Conservation (phyloP, 2,113 vertebrate genomes). For the Thymallus thymallus region DNA sequence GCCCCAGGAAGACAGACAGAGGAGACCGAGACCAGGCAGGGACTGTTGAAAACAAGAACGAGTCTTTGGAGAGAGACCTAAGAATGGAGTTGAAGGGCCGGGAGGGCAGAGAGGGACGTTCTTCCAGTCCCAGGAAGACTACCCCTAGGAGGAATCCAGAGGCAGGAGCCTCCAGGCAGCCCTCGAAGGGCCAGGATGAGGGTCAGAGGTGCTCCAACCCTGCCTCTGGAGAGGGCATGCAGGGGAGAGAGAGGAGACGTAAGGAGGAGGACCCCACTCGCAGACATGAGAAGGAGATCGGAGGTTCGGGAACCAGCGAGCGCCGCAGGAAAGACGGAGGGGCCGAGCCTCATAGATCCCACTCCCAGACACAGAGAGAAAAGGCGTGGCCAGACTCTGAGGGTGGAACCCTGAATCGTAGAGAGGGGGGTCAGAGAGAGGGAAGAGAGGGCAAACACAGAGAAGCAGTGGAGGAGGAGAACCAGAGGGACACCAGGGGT, state of each 20-base stretch:
- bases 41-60: conserved; percentile 33
- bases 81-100: conserved; percentile 44
- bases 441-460: conserved; percentile 35
- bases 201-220: conserved; percentile 50
- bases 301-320: conserved; percentile 38
- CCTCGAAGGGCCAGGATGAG: conserved; percentile 26
- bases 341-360: conserved; percentile 44
- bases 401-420: conserved; percentile 31
- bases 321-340: conserved; percentile 57
- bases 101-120: conserved; percentile 32
- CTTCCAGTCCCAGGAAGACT: conserved; percentile 77
- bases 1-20: conserved; percentile 67
- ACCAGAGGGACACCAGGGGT: conserved; percentile 60
- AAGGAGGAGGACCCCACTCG: conserved; percentile 56
- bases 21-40: conserved; percentile 20
- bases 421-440: conserved; percentile 30
- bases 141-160: conserved; percentile 64
- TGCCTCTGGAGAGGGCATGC: conserved; percentile 32
- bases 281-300: conserved; percentile 53
- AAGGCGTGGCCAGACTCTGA: conserved; percentile 44
- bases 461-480: not conserved
- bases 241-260: conserved; percentile 56
- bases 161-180: conserved; percentile 30
- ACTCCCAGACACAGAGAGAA: conserved; percentile 50
- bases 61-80: conserved; percentile 46